Evolutionary conservation across 2,113 vertebrate genomes (phyloP).

Genomic region (Xenopus borealis): DNA sequence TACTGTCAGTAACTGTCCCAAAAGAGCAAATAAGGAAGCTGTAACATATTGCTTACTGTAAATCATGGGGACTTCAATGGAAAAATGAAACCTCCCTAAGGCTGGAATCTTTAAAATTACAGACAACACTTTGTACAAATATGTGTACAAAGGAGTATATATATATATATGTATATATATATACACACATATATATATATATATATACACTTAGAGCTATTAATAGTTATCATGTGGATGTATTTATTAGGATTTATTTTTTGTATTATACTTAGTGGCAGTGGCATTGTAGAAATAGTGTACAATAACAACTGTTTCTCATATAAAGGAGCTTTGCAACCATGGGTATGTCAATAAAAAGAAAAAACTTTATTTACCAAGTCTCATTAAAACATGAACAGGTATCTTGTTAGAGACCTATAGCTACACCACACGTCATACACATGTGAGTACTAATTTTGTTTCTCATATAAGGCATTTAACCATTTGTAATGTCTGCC

Average conservation of each 20-base stretch:
- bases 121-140: constrained; percentile 84
- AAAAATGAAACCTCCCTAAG: constrained; percentile 76
- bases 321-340: no score
- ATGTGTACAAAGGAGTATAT: constrained; percentile 81
- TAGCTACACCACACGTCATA: no score
- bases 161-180: constrained; percentile 53
- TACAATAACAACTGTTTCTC: constrained; percentile 10
- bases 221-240: constrained; percentile 69
- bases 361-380: no score
- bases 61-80: constrained; percentile 84
- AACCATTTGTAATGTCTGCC: not conserved
- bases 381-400: no score
- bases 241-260: constrained; percentile 75
- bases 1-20: constrained; percentile 88
- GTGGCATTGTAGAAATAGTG: constrained; percentile 43
- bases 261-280: constrained; percentile 53
- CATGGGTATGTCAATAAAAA: no score
- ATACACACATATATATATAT: no score
- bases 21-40: constrained; percentile 88
- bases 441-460: no score
- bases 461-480: constrained; percentile 7
- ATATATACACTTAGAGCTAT: constrained; percentile 61
- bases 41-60: constrained; percentile 90
- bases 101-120: constrained; percentile 83
- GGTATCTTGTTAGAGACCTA: no score